Conservation (phyloP, 2,888 invertebrate genomes). For the Crossocerus cetratus region DNA sequence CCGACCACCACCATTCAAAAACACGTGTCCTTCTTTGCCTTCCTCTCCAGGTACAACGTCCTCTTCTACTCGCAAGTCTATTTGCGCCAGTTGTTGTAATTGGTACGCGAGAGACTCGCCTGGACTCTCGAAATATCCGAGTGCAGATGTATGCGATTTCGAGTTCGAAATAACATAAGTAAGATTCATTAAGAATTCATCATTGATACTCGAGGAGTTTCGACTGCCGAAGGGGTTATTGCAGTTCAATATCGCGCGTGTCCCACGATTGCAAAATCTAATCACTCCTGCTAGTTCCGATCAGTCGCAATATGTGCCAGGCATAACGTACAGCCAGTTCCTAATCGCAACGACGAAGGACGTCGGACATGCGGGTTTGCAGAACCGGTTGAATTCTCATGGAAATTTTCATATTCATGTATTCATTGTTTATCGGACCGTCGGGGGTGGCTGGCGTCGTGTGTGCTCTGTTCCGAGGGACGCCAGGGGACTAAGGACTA, state of each 20-base stretch:
- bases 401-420: constrained; percentile 71
- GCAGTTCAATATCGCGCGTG: too few relatives aligned
- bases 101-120: too few relatives aligned
- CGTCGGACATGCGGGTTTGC: constrained; percentile 23
- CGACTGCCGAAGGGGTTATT: too few relatives aligned
- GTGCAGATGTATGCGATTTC: too few relatives aligned
- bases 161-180: too few relatives aligned
- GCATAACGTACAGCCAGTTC: constrained; percentile 5
- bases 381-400: constrained; percentile 53
- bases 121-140: too few relatives aligned
- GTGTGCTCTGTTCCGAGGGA: constrained; percentile 7
- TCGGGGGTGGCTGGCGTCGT: constrained; percentile 31
- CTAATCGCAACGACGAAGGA: constrained; percentile 27
- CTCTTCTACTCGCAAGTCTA: too few relatives aligned
- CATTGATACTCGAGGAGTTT: too few relatives aligned
- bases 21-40: background rate
- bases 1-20: background rate
- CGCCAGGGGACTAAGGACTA: background rate
- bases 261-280: too few relatives aligned
- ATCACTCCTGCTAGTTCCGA: background rate
- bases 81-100: too few relatives aligned
- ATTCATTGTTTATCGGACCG: constrained; percentile 69
- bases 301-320: constrained; percentile 3
- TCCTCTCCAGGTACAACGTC: background rate
- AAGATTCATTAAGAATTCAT: too few relatives aligned